Base-by-base conservation (phyloP, 2,888 invertebrate species). In the Oscheius sp. region DNA sequence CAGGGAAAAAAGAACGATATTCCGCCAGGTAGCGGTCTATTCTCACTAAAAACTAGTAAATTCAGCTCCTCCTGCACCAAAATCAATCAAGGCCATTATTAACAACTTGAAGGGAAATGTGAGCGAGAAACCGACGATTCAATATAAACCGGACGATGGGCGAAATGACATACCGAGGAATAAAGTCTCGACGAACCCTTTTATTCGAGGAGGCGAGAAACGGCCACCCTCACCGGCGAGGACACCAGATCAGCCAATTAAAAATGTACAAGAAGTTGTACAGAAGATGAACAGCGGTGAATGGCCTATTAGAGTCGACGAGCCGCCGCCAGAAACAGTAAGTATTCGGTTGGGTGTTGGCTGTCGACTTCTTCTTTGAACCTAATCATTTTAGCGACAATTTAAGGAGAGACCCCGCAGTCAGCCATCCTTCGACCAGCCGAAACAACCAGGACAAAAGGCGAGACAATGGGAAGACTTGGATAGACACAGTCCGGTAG, bases 251-350 rank as follows among this genome's bases (percentile, higher is more conserved):
- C 63, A 69, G 49, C 46, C 69, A 27, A 58, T 73, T n/a, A 77
- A 79, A 52, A 81, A 81, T 56, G 81, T 81, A 21, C 76, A 76
- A 18, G 79, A 81, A 66, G 81, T 81, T 1, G 81, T 81, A 12
- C 79, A 81, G 61, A 81, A 81, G 61, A 81, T 81, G 81, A 81
- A 81, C 69, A 77, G 73, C 61, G 81, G 81, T 2, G 81, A 81
- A 53, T 81, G 81, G 81, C 81, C 81, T 16, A 81, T 81, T 68
- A 69, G 72, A 43, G 75, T 81, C 7, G 81, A 81, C 18, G 81
- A 79, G 12, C 77, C 76, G 27, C 45, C 35, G 35, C 35, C 35
- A 35, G 35, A 35, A 3, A 35, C 35, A 9, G 35, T 35, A 35
- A 35, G 35, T 35, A 9, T 35, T 35, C 35, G 35, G 35, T 35